Evolutionary conservation across 2,113 vertebrate species (phyloP).

Genomic region (Colistium nudipinnis): DNA sequence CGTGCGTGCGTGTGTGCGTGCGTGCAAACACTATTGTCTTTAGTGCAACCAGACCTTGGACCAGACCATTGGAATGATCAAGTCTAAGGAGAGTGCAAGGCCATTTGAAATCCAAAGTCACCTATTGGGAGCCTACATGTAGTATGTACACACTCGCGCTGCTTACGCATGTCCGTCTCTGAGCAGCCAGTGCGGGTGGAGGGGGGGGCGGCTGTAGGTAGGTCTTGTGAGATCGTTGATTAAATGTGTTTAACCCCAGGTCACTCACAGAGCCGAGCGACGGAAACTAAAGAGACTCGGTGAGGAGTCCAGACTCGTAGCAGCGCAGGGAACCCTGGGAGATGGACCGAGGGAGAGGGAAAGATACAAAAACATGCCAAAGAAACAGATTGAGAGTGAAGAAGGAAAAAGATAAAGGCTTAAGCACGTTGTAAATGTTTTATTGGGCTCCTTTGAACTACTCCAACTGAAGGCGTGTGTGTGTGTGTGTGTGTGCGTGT

Average conservation of each 20-base stretch:
- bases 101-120: no score
- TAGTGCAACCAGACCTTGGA: no score
- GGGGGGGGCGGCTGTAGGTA: slow-evolving; percentile 46
- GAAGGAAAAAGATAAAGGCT: slow-evolving; percentile 35
- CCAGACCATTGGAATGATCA: no score
- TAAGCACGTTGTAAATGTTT: slow-evolving; percentile 77
- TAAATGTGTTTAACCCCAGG: slow-evolving; percentile 79
- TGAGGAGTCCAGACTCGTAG: slow-evolving; percentile 34
- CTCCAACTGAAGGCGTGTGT: slow-evolving; percentile 30
- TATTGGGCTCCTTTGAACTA: slow-evolving; percentile 75
- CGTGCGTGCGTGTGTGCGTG: not conserved
- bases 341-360: slow-evolving; percentile 6
- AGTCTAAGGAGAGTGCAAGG: no score
- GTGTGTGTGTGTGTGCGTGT: slow-evolving; percentile 6
- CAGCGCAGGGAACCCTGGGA: slow-evolving; percentile 14
- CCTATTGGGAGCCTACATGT: no score
- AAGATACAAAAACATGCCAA: slow-evolving; percentile 36
- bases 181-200: slow-evolving; percentile 56
- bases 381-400: slow-evolving; percentile 50
- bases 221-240: slow-evolving; percentile 74
- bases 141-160: not conserved
- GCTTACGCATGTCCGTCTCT: slow-evolving; percentile 21
- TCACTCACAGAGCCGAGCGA: slow-evolving; percentile 46
- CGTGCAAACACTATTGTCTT: not conserved
- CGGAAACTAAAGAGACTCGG: slow-evolving; percentile 14